These are phyloP conservation scores for Mus musculus DNA, from an alignment of 2,113 vertebrate genomes.

Conservation along the genomic window DNA sequence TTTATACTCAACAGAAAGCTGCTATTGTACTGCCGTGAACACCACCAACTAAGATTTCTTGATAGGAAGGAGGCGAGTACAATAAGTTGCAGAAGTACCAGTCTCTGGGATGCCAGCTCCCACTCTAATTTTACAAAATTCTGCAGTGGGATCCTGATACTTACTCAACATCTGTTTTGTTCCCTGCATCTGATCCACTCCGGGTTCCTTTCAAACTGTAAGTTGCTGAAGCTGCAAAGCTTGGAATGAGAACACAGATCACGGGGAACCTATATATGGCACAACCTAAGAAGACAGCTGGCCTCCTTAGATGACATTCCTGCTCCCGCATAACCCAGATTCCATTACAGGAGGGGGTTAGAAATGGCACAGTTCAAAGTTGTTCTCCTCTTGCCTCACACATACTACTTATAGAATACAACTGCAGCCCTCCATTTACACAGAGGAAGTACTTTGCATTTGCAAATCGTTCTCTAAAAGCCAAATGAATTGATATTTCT, in stretches of 20 bases:
- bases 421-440: slow-evolving; percentile 52
- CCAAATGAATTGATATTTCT: slow-evolving; percentile 53
- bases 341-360: not conserved
- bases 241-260: slow-evolving; percentile 65
- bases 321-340: slow-evolving; percentile 58
- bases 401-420: slow-evolving; percentile 28
- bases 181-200: slow-evolving; percentile 44
- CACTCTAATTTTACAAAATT: not conserved
- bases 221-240: slow-evolving; percentile 69
- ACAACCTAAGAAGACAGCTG: slow-evolving; percentile 72
- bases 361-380: not conserved
- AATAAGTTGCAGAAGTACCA: not conserved
- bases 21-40: not conserved
- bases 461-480: slow-evolving; percentile 73
- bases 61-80: not conserved
- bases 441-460: slow-evolving; percentile 71
- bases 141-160: not conserved
- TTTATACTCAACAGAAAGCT: not conserved
- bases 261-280: slow-evolving; percentile 70
- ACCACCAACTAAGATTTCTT: not conserved
- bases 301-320: slow-evolving; percentile 71
- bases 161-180: slow-evolving; percentile 55
- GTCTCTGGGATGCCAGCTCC: not conserved
- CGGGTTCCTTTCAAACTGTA: slow-evolving; percentile 41
- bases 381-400: not conserved